Evolutionary conservation across 1,140 invertebrate species (phyloP), one percentile per base, ranked within the genome.

Genomic region (Drosophila bifasciata): DNA sequence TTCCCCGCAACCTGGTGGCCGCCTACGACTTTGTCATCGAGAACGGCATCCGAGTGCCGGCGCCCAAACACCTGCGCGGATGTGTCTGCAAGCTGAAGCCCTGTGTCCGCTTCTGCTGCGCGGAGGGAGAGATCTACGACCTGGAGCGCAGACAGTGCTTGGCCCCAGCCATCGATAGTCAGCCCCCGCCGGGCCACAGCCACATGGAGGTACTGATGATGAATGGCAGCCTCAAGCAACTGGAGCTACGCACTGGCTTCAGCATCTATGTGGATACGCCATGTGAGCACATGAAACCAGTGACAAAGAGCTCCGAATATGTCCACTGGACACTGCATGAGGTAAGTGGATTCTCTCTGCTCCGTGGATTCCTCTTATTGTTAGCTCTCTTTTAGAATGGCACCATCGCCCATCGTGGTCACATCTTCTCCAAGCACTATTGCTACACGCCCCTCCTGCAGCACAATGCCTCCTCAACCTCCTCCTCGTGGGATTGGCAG

Each of bases 31-130:
- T 90, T 67, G 55, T 90, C 9, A 90, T 90, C 1, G 70, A 89
- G 17, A 80, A 91, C 25, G 79, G 89, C 1, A 66, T 79, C 1
- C 78, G 90, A 0, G 49, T 89, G 9, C 72, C 81, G 1, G 75
- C 76, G 0, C 21, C 43, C 1, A 40, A 52, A 1, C 90, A 91
- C 44, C 52, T 91, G 9, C 59, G 90, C 8, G 90, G 72, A 4
- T 91, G 90, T 44, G 17, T 91, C 36, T 91, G 90, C 15, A 86
- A 86, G 3, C 36, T 75, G 15, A 71, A 50, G 8, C 70, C 90
- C 0, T 91, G 90, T 15, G 72, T 91, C 9, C 63, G 90, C 5
- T 90, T 91, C 40, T 91, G 90, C 32, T 91, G 90, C n/a, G 15
- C 63, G 0, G 40, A 44, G 6, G 81, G 81, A 0, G 45, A 74